Evolutionary conservation across 2,113 vertebrate species (phyloP).

Genomic region (Hystrix brachyura): DNA sequence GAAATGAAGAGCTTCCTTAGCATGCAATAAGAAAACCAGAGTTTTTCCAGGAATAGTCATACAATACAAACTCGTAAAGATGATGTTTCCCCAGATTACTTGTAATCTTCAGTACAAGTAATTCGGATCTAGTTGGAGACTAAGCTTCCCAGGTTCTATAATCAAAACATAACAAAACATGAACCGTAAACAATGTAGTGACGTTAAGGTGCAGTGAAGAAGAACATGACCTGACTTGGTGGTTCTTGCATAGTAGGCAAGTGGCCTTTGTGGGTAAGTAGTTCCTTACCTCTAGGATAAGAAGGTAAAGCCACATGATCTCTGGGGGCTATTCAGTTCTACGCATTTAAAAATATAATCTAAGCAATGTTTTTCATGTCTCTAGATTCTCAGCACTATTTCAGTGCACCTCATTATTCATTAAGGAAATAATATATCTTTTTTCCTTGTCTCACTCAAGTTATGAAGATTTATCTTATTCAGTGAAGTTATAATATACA

Average conservation of each 20-base stretch:
- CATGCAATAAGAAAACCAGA: background rate
- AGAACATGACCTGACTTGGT: background rate
- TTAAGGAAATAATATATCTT: background rate
- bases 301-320: background rate
- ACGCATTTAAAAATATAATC: background rate
- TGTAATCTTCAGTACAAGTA: background rate
- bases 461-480: background rate
- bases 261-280: background rate
- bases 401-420: background rate
- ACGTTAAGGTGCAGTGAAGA: background rate
- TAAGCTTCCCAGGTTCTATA: background rate
- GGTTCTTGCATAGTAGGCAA: background rate
- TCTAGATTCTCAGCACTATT: background rate
- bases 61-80: background rate
- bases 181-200: background rate
- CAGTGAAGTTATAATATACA: background rate
- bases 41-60: slow-evolving; percentile 9
- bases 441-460: slow-evolving; percentile 5
- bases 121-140: slow-evolving; percentile 46
- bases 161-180: background rate
- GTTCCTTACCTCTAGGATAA: background rate
- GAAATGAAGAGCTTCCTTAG: slow-evolving; percentile 34
- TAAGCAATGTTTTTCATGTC: background rate
- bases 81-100: background rate
- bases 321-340: background rate